Percentiles rank a stretch among this genome's conserved stretches.
Evolutionary conservation across 1,140 invertebrate genomes (phyloP).

Genomic region (Camponotus floridanus): DNA sequence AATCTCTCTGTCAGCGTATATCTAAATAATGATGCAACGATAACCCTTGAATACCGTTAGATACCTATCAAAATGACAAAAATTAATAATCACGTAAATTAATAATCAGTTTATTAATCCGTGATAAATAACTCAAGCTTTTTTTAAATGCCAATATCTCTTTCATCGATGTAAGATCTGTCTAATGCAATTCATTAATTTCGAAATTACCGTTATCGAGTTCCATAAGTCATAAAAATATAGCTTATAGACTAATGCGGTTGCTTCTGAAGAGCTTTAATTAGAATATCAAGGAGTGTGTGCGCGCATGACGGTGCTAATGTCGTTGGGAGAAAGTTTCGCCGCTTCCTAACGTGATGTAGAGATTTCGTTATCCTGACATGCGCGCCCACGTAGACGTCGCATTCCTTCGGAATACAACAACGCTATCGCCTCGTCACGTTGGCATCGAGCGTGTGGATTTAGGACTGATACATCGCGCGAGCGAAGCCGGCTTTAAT

Average conservation of each 20-base stretch:
- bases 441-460: constrained; percentile 52
- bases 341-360: constrained; percentile 38
- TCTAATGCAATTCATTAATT: constrained; percentile 22
- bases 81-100: constrained; percentile 24
- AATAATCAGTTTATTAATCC: constrained; percentile 7
- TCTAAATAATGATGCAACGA: constrained; percentile 39
- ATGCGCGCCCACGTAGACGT: constrained; percentile 39
- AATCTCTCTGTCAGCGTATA: constrained; percentile 39
- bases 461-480: constrained; percentile 55
- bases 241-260: neutral
- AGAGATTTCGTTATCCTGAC: constrained; percentile 44
- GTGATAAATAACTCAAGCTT: neutral
- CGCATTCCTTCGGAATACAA: constrained; percentile 38
- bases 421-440: constrained; percentile 52
- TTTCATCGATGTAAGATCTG: neutral
- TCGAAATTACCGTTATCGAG: neutral
- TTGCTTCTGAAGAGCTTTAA: constrained; percentile 41
- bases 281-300: constrained; percentile 34
- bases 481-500: constrained; percentile 45
- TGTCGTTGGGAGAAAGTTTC: constrained; percentile 46
- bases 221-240: neutral
- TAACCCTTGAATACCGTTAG: constrained; percentile 23
- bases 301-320: constrained; percentile 9
- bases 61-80: constrained; percentile 16
- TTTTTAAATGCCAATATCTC: neutral